Evolutionary conservation across 2,888 invertebrate species (phyloP), one percentile per base, ranked within the genome.

Genomic region (Rambutsinella grinnellia): DNA sequence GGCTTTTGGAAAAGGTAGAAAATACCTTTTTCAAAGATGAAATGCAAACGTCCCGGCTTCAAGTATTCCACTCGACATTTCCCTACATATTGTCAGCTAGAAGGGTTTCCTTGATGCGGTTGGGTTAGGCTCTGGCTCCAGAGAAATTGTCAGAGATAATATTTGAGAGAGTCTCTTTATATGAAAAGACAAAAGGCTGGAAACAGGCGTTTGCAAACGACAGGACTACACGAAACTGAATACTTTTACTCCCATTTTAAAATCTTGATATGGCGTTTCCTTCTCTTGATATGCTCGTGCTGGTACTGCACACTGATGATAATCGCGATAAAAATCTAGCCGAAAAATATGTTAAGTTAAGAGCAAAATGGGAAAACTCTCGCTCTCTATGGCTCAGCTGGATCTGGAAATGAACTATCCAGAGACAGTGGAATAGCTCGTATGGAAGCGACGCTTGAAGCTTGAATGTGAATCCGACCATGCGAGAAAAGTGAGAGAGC

Each of bases 341-440:
- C 36, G 36, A 49, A 19, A 49, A 49, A 10, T 49, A n/a, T 49
- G 49, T 49, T 13, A 36, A 36, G 36, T 36, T 13, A 36, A 36
- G 13, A 5, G 36, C 36, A 36, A 13, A n/a, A n/a, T n/a, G n/a
- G n/a, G n/a, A n/a, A 62, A 36, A 56, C 66, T 66, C 66, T 66
- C 66, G 44, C 44, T 54, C 53, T 56, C 44, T n/a, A 24, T 66
- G 17, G 53, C 44, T 27, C 54, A 54, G 65, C 65, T 65, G 65
- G 54, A 65, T 54, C 63, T 63, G 63, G 63, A 63, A 61, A 61
- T 24, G 47, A 44, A 61, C 49, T 63, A 63, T 51, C 51, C 21
- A 63, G 51, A 51, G 47, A 47, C 5, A 36, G 36, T 5, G 13
- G 36, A 36, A 36, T 8, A 36, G 36, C 36, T 13, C 36, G 36